phyloP scores from a whole-genome alignment of 2,888 invertebrate species.

The Gibbula magus region DNA sequence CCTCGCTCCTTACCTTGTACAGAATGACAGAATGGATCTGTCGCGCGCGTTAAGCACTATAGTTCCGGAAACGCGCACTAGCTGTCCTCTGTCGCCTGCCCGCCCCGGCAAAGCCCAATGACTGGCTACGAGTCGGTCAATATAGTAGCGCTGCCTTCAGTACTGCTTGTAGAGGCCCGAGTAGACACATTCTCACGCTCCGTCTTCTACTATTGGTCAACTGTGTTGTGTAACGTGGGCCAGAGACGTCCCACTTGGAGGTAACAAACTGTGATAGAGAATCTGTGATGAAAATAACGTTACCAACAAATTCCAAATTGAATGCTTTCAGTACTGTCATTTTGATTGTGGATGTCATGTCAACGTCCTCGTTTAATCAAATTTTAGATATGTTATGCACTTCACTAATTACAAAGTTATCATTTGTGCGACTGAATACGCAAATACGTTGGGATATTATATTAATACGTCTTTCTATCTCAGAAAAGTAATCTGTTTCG shows the following conservation, averaged over 20 bases:
- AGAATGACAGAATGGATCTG: neutral
- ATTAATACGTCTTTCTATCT: no score
- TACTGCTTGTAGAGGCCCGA: neutral
- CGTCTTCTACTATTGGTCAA: neutral
- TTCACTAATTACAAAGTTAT: no score
- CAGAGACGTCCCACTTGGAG: neutral
- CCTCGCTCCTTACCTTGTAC: neutral
- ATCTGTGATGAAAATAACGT: no score
- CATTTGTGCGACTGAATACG: no score
- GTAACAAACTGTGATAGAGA: no score
- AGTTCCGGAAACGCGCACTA: slow-evolving; percentile 9
- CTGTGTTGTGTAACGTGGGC: neutral
- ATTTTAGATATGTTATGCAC: no score
- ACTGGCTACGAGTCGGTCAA: slow-evolving; percentile 1
- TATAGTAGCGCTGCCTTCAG: neutral
- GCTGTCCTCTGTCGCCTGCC: neutral
- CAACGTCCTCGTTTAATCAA: no score
- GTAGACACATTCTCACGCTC: neutral
- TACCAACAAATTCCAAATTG: no score
- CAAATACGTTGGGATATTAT: no score
- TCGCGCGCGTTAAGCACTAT: slow-evolving; percentile 5
- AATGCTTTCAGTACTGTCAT: no score
- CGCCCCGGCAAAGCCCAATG: slow-evolving; percentile 4
- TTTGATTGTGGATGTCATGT: no score
- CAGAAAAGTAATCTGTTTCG: no score